Evolutionary conservation across 1,140 invertebrate genomes (phyloP).

Genomic region (Callitettix versicolor): DNA sequence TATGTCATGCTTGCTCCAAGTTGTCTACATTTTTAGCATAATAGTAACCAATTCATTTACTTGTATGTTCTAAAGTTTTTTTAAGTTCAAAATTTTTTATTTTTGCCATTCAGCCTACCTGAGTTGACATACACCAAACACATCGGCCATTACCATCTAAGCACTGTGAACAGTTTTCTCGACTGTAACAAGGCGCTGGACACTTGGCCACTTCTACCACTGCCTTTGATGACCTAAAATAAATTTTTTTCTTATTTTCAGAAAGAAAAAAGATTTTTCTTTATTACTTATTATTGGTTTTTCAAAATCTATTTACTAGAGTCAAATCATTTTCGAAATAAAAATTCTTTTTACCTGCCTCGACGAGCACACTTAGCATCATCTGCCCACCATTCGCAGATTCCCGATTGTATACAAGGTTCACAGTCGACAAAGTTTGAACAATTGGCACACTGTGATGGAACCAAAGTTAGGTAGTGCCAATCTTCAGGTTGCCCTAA

Average conservation of each 20-base stretch:
- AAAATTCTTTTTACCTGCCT: conserved; percentile 44
- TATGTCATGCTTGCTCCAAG: no score
- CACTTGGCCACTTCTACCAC: conserved; percentile 48
- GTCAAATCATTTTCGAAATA: no score
- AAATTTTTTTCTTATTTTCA: not conserved
- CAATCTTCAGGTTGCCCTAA: conserved; percentile 39
- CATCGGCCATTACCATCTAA: conserved; percentile 75
- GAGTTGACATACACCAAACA: conserved; percentile 88
- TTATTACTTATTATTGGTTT: not conserved
- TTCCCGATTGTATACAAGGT: conserved; percentile 51
- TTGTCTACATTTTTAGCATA: no score
- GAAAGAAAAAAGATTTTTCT: not conserved
- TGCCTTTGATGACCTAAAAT: conserved; percentile 42
- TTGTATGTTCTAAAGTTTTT: not conserved
- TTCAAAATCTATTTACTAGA: no score
- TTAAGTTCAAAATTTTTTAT: no score
- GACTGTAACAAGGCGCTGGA: conserved; percentile 60
- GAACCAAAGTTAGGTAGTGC: conserved; percentile 67
- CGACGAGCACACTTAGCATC: conserved; percentile 70
- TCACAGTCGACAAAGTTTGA: conserved; percentile 79
- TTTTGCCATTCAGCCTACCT: conserved; percentile 35
- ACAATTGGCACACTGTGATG: conserved; percentile 74
- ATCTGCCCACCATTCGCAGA: conserved; percentile 81
- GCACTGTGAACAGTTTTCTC: conserved; percentile 69
- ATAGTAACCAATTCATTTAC: no score